phyloP scores from a whole-genome alignment of 1,140 invertebrate genomes.

The Lepidotrigona ventralis region DNA sequence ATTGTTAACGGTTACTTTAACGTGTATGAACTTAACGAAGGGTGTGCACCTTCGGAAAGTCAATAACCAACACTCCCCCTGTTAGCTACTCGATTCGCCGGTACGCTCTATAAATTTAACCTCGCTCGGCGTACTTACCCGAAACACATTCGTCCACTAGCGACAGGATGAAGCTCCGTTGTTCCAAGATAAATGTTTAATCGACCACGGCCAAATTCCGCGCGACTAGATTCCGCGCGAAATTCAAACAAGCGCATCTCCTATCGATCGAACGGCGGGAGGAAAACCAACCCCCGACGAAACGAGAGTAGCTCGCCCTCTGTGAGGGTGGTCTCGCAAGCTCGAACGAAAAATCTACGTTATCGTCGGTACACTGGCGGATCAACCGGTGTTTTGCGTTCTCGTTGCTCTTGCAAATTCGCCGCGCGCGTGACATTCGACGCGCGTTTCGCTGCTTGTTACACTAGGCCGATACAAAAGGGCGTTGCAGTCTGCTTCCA shows the following conservation, averaged over 20 bases:
- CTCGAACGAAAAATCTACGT: constrained; percentile 30
- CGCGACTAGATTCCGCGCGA: background rate
- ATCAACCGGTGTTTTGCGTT: background rate
- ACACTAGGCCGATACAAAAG: constrained; percentile 10
- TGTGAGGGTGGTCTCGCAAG: constrained; percentile 8
- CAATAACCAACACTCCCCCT: background rate
- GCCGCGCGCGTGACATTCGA: constrained; percentile 13
- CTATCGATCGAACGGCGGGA: background rate
- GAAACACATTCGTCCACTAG: background rate
- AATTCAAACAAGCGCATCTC: background rate
- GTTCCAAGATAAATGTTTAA: background rate
- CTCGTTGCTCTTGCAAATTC: constrained; percentile 20
- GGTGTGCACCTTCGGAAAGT: background rate
- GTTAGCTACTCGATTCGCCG: background rate
- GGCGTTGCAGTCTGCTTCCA: constrained; percentile 52
- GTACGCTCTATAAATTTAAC: background rate
- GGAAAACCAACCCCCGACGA: background rate
- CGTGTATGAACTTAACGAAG: background rate
- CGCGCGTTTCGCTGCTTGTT: constrained; percentile 27
- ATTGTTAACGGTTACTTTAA: background rate
- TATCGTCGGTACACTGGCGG: constrained; percentile 17
- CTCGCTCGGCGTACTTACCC: background rate
- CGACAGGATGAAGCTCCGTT: too few relatives aligned
- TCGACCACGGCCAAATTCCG: background rate
- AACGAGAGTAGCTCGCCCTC: constrained; percentile 45